phyloP scores from a whole-genome alignment of 2,888 invertebrate species.

The Flexamia atlantica region DNA sequence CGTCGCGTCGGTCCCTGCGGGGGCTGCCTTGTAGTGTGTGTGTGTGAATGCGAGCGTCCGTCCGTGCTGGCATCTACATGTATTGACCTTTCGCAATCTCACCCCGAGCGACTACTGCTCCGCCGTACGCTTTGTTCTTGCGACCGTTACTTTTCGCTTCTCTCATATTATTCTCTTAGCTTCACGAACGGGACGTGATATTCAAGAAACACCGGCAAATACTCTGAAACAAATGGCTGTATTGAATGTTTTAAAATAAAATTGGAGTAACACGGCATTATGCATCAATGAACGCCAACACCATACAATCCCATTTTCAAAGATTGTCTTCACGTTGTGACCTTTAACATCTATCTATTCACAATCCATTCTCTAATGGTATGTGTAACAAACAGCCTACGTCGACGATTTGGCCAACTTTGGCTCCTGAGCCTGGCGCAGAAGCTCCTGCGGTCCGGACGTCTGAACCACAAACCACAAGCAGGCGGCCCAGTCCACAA shows the following conservation, averaged over 20 bases:
- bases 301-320: too few species aligned
- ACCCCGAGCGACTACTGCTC: background rate
- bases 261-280: too few species aligned
- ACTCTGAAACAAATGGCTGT: too few species aligned
- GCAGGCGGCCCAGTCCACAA: background rate
- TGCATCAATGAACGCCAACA: too few species aligned
- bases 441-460: background rate
- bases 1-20: too few species aligned
- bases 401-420: too few species aligned
- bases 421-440: too few species aligned
- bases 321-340: too few species aligned
- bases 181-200: background rate
- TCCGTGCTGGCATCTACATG: background rate
- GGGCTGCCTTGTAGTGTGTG: background rate
- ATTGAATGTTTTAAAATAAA: too few species aligned
- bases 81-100: background rate
- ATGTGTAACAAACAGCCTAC: too few species aligned
- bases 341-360: too few species aligned
- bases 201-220: background rate
- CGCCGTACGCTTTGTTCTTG: background rate
- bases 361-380: too few species aligned
- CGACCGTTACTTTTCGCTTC: constrained; percentile 1
- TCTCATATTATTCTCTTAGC: background rate
- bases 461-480: constrained; percentile 1
- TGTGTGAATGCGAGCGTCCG: background rate